Conservation (phyloP, 1,140 invertebrate genomes). For the Pachypeltis micranthus region DNA sequence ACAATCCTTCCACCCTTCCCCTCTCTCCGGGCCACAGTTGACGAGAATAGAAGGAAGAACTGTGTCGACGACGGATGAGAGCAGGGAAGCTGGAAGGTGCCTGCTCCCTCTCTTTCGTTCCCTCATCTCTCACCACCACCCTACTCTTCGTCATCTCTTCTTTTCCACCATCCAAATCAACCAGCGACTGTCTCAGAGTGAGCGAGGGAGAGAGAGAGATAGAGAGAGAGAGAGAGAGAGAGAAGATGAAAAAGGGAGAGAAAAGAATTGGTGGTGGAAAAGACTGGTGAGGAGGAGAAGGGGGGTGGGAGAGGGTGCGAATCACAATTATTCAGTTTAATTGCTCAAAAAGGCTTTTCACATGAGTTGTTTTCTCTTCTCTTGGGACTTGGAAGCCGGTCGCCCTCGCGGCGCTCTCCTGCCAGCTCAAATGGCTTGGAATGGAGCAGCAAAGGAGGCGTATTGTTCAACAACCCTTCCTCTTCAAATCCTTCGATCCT, state of each 20-base stretch:
- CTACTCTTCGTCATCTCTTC: too few species aligned
- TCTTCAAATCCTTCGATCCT: not conserved
- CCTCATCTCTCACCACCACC: too few species aligned
- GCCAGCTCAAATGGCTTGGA: slow-evolving; percentile 2
- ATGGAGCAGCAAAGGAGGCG: not conserved
- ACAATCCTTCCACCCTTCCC: too few species aligned
- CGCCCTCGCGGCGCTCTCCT: too few species aligned
- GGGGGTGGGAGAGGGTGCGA: not conserved
- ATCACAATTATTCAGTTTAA: slow-evolving; percentile 4
- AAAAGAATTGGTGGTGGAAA: not conserved
- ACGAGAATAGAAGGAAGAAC: too few species aligned
- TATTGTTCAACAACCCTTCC: slow-evolving; percentile 7
- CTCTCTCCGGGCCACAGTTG: too few species aligned
- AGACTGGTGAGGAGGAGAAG: not conserved
- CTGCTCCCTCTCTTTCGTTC: too few species aligned
- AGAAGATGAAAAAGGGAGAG: not conserved
- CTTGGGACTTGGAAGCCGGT: not conserved
- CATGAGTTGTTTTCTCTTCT: slow-evolving; percentile 1
- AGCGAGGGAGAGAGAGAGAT: not conserved
- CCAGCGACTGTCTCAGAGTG: not conserved
- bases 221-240: not conserved
- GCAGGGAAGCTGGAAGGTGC: too few species aligned
- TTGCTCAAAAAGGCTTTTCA: slow-evolving; percentile 9
- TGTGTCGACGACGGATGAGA: too few species aligned
- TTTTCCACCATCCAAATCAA: not conserved